phyloP scores from a whole-genome alignment of 1,140 invertebrate genomes.

The Bombus sylvicola region DNA sequence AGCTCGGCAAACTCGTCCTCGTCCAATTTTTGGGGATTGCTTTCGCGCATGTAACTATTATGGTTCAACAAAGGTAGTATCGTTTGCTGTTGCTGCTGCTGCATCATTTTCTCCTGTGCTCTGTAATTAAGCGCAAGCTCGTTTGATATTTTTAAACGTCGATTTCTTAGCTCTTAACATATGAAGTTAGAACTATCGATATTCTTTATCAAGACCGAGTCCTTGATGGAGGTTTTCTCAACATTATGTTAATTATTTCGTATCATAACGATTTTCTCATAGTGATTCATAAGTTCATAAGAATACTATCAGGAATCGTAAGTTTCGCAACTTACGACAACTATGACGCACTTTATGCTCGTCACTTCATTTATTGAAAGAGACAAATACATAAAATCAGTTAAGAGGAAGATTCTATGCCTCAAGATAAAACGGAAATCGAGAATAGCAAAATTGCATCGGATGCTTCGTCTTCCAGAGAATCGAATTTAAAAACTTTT shows the following conservation, averaged over 20 bases:
- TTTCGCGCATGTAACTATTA: slow-evolving; percentile 72
- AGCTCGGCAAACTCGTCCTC: slow-evolving; percentile 85
- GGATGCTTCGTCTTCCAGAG: no score
- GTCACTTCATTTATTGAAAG: no score
- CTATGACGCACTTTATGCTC: neutral
- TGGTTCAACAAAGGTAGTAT: slow-evolving; percentile 75
- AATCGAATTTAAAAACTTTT: no score
- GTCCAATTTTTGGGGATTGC: slow-evolving; percentile 76
- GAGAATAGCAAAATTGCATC: no score
- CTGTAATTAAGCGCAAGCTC: slow-evolving; percentile 7
- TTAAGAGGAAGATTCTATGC: no score
- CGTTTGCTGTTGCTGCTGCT: slow-evolving; percentile 71
- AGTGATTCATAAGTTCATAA: no score
- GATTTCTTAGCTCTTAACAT: neutral
- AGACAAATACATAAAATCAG: no score
- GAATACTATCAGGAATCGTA: no score
- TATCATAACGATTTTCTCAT: neutral
- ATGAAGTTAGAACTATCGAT: neutral
- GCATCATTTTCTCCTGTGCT: slow-evolving; percentile 69
- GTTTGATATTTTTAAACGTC: neutral
- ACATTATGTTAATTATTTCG: neutral
- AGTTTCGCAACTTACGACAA: no score
- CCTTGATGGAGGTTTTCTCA: no score
- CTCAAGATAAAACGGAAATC: no score
- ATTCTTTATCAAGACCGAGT: no score